These are phyloP conservation scores for Gyps fulvus DNA, from an alignment of 2,113 vertebrate species.

Conservation along the genomic window DNA sequence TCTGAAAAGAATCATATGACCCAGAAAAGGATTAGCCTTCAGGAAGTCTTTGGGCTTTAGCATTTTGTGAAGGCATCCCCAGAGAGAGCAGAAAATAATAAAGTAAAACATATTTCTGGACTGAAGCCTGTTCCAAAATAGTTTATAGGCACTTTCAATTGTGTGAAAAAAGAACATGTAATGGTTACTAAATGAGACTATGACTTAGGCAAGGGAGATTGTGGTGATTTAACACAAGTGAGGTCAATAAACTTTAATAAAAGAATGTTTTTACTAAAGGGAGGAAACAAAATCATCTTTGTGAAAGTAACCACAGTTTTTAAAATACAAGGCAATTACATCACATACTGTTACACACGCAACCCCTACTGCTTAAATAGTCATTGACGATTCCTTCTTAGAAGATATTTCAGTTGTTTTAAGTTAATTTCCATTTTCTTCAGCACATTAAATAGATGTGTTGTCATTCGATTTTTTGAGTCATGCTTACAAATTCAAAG, in stretches of 20 bases:
- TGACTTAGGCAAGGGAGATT: constrained; percentile 18
- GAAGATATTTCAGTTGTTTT: constrained; percentile 21
- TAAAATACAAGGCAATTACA: constrained; percentile 17
- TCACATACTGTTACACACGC: not conserved
- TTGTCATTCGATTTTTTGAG: not conserved
- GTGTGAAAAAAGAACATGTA: constrained; percentile 57
- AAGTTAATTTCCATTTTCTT: constrained; percentile 44
- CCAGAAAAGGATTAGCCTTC: constrained; percentile 79
- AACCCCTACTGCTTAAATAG: not conserved
- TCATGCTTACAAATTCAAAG: not conserved
- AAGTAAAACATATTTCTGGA: constrained; percentile 71
- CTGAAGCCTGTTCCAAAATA: constrained; percentile 60
- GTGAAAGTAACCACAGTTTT: constrained; percentile 10
- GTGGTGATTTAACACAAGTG: constrained; percentile 33
- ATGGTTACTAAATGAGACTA: constrained; percentile 13
- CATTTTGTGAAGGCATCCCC: constrained; percentile 71
- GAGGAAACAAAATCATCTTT: not conserved
- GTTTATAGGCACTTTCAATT: constrained; percentile 53
- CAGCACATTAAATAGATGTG: not conserved
- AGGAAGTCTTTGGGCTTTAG: constrained; percentile 79
- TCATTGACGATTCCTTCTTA: not conserved
- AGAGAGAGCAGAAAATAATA: constrained; percentile 69
- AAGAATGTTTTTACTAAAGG: not conserved
- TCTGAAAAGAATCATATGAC: constrained; percentile 79
- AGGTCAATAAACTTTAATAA: constrained; percentile 55